Evolutionary conservation across 2,888 invertebrate species (phyloP).

Genomic region (Drosophila rellima): DNA sequence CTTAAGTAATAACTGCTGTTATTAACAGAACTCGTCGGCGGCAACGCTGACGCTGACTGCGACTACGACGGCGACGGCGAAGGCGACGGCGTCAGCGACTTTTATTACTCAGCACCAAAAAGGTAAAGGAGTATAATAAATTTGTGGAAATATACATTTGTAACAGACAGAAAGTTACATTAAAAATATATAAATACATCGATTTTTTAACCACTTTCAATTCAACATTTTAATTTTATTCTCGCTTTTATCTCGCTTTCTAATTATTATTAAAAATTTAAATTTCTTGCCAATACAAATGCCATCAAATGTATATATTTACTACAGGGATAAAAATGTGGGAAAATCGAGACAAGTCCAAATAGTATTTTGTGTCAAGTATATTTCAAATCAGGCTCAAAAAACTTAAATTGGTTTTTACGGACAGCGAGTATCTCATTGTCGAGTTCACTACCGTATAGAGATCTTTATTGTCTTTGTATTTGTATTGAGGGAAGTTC

Average conservation of each 20-base stretch:
- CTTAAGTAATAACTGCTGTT: conserved; percentile 73
- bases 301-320: too few species aligned
- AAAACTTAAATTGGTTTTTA: not conserved
- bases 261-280: not conserved
- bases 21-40: conserved; percentile 55
- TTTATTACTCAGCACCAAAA: not conserved
- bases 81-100: not conserved
- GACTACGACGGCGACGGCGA: conserved; percentile 7
- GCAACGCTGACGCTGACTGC: not conserved
- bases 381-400: not conserved
- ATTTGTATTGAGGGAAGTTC: conserved; percentile 15
- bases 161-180: not conserved
- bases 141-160: not conserved
- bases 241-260: too few species aligned
- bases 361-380: too few species aligned
- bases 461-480: not conserved
- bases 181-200: too few species aligned
- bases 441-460: not conserved
- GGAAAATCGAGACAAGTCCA: too few species aligned
- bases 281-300: not conserved
- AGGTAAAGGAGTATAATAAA: not conserved
- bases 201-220: too few species aligned
- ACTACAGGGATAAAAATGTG: too few species aligned
- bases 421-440: not conserved
- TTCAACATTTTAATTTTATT: too few species aligned